Evolutionary conservation across 2,797 vertebrate species (phyloP).

Genomic region (Ispidina lecontei): DNA sequence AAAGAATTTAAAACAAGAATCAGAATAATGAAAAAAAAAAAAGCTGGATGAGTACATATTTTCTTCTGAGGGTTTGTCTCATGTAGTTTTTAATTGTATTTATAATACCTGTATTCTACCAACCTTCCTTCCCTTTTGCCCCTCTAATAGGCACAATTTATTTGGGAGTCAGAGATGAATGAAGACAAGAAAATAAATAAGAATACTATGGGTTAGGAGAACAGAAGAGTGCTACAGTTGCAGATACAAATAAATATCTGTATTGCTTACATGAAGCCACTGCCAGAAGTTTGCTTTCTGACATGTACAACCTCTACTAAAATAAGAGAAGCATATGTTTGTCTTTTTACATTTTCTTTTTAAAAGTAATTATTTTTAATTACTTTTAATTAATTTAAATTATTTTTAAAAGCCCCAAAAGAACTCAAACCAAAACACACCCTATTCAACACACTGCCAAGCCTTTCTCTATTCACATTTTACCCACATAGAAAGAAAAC

Average conservation of each 20-base stretch:
- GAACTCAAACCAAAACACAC: background rate
- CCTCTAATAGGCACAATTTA: background rate
- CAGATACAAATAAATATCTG: background rate
- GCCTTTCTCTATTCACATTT: background rate
- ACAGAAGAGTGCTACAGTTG: background rate
- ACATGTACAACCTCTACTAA: background rate
- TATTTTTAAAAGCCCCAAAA: background rate
- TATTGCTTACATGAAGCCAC: background rate
- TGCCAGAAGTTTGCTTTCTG: background rate
- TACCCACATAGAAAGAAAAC: background rate
- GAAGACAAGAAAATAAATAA: background rate
- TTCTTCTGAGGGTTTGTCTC: background rate
- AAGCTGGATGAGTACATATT: background rate
- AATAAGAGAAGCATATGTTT: background rate
- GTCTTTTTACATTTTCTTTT: background rate
- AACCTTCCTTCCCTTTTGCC: background rate
- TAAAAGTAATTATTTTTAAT: no score
- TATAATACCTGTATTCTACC: background rate
- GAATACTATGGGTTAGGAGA: background rate
- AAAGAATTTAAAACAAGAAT: background rate
- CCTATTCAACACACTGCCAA: background rate
- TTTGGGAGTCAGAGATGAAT: background rate
- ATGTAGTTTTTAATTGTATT: background rate
- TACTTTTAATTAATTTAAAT: no score
- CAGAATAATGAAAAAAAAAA: background rate